Evolutionary conservation across 2,113 vertebrate species (phyloP).

Genomic region (Chionomys nivalis): DNA sequence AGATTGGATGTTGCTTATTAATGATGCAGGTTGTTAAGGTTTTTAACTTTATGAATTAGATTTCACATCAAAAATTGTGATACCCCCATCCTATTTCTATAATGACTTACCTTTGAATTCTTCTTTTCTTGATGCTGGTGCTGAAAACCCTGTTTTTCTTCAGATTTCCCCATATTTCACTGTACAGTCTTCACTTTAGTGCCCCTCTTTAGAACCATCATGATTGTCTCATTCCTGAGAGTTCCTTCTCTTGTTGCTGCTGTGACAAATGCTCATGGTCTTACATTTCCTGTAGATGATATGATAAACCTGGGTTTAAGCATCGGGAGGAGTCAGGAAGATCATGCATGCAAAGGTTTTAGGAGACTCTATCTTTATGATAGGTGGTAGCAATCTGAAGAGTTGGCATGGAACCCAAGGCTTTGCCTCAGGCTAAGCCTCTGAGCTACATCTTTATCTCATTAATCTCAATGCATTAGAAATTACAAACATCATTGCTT

Average conservation of each 20-base stretch:
- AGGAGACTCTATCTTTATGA: not conserved
- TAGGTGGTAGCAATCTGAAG: not conserved
- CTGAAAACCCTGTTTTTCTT: not conserved
- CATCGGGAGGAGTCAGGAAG: no score
- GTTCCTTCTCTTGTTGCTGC: not conserved
- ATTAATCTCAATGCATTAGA: not conserved
- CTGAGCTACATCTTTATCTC: not conserved
- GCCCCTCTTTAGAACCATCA: not conserved
- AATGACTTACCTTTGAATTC: not conserved
- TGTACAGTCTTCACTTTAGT: not conserved
- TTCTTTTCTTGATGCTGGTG: not conserved
- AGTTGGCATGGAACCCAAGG: not conserved
- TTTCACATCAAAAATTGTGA: not conserved
- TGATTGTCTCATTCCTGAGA: not conserved
- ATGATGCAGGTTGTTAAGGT: not conserved
- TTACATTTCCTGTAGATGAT: no score
- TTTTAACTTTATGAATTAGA: not conserved
- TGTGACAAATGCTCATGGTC: not conserved
- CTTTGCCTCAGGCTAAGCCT: not conserved
- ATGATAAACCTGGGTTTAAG: not conserved
- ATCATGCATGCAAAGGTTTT: fast-evolving
- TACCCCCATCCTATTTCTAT: not conserved
- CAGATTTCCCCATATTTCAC: not conserved
- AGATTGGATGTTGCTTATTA: not conserved
- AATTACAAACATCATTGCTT: not conserved